Percentiles rank a stretch among this genome's conserved stretches.
Evolutionary conservation across 2,888 invertebrate species (phyloP).

Genomic region (Nysson spinosus): DNA sequence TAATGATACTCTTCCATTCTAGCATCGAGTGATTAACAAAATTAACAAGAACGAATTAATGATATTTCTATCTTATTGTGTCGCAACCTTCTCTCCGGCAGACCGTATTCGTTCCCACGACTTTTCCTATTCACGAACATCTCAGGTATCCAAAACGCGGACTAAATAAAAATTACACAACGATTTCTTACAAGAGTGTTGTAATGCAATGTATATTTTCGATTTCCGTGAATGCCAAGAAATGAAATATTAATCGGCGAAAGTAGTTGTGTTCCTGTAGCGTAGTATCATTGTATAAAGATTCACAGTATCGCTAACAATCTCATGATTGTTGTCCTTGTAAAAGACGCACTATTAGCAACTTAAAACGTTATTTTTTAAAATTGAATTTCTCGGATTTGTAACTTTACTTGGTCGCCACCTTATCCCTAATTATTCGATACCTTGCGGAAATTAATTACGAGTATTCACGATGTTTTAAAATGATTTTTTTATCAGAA

Average conservation of each 20-base stretch:
- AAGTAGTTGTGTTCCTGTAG: background rate
- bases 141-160: background rate
- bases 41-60: slow-evolving; percentile 3
- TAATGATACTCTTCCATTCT: background rate
- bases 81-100: background rate
- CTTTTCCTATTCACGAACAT: background rate
- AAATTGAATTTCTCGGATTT: background rate
- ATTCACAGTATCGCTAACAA: slow-evolving; percentile 6
- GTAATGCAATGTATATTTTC: background rate
- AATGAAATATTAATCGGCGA: background rate
- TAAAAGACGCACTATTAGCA: slow-evolving; percentile 11
- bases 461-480: no score
- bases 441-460: no score
- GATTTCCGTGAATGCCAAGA: background rate
- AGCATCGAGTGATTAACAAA: background rate
- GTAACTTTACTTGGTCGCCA: background rate
- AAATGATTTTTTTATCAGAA: no score
- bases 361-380: slow-evolving; percentile 34
- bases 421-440: background rate
- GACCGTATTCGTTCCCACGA: background rate
- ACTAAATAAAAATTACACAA: background rate
- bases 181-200: background rate
- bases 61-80: background rate
- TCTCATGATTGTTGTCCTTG: slow-evolving; percentile 15
- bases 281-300: background rate